Evolutionary conservation across 2,113 vertebrate species (phyloP).

Genomic region (Tachycineta bicolor): DNA sequence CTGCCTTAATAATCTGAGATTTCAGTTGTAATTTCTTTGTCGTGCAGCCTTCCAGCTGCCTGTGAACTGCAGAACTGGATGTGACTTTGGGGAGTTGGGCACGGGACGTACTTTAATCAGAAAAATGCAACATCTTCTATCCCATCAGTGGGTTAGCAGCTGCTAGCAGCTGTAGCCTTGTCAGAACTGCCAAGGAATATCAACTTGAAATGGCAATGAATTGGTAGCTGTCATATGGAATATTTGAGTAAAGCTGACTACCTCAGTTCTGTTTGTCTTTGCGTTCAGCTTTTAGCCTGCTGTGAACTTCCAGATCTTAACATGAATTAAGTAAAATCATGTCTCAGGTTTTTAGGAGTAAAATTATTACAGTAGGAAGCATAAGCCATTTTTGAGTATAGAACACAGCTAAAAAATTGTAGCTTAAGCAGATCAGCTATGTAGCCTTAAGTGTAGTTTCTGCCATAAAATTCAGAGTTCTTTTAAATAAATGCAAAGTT

Average conservation of each 20-base stretch:
- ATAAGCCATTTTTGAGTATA: slow-evolving; percentile 53
- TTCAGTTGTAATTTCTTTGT: not conserved
- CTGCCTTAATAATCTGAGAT: slow-evolving; percentile 57
- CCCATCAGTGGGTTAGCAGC: not conserved
- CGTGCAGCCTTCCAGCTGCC: not conserved
- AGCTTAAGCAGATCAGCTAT: not conserved
- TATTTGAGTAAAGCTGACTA: slow-evolving; percentile 43
- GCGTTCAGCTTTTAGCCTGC: slow-evolving; percentile 6
- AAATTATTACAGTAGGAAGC: slow-evolving; percentile 41
- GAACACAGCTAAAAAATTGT: slow-evolving; percentile 9
- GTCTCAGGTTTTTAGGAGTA: slow-evolving; percentile 65
- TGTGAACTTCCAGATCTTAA: slow-evolving; percentile 3
- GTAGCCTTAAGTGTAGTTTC: not conserved
- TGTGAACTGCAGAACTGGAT: not conserved
- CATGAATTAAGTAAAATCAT: slow-evolving; percentile 3
- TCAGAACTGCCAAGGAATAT: not conserved
- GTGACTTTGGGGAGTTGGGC: not conserved
- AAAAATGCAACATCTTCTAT: not conserved
- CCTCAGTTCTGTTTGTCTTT: slow-evolving; percentile 58
- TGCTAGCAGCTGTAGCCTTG: not conserved
- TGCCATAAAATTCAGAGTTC: not conserved
- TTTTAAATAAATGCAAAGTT: not conserved
- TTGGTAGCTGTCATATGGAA: not conserved
- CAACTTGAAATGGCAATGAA: not conserved
- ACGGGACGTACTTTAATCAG: not conserved